A percentile compares a stretch with the other conserved stretches of the same genome.
These are phyloP conservation scores for Copsychus sechellarum DNA, from an alignment of 2,113 vertebrate genomes.

Conservation along the genomic window DNA sequence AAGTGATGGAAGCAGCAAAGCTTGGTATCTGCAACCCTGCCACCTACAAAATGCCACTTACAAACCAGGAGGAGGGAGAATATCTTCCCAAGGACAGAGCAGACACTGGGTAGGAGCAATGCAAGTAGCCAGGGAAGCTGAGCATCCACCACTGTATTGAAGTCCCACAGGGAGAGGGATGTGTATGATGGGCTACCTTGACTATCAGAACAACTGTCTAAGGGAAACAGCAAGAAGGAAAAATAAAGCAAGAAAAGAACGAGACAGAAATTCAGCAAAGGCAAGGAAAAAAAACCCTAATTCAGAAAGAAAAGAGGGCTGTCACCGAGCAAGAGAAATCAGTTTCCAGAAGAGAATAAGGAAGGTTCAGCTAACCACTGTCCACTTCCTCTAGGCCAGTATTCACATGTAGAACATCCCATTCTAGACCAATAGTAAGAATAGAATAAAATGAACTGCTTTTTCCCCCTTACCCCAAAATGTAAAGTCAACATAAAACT, in stretches of 20 bases:
- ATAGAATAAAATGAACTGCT: rapidly evolving
- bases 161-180: not conserved
- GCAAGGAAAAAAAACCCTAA: not conserved
- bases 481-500: not conserved
- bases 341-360: not conserved
- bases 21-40: not conserved
- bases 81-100: not conserved
- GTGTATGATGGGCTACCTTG: not conserved
- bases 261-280: not conserved
- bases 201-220: not conserved
- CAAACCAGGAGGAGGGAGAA: not conserved
- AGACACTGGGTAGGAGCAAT: not conserved
- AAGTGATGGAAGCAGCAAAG: not conserved
- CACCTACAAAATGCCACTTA: not conserved
- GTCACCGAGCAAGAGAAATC: not conserved
- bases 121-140: not conserved
- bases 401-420: not conserved
- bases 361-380: not conserved
- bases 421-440: not conserved
- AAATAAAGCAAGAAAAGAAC: not conserved
- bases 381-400: not conserved
- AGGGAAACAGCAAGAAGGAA: not conserved
- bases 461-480: not conserved
- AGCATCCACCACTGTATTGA: not conserved
- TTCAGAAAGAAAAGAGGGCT: not conserved